A percentile compares a stretch with the other conserved stretches of the same genome.
Conservation (phyloP, 2,797 vertebrate genomes). For the Eleutherodactylus coqui region DNA sequence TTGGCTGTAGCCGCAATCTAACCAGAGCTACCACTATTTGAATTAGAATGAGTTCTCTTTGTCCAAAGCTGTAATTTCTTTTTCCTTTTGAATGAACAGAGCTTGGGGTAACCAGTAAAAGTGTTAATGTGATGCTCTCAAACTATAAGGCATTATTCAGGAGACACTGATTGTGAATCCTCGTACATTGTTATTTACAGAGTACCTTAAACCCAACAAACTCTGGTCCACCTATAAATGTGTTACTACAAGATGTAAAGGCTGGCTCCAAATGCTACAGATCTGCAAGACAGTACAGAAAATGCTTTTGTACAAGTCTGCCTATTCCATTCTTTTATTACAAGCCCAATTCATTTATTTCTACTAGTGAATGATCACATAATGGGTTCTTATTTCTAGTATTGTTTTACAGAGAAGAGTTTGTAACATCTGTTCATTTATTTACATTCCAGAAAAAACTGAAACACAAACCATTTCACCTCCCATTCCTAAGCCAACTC, state of each 20-base stretch:
- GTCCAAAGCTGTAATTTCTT: too few species aligned
- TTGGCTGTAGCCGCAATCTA: neutral
- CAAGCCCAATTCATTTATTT: neutral
- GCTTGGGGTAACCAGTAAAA: too few species aligned
- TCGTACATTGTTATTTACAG: neutral
- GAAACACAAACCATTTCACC: slow-evolving; percentile 59
- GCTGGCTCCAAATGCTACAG: slow-evolving; percentile 25
- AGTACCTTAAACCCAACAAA: neutral
- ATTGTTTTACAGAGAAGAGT: neutral
- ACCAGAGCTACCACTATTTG: too few species aligned
- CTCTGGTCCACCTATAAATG: too few species aligned
- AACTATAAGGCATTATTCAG: neutral
- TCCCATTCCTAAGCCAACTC: slow-evolving; percentile 63
- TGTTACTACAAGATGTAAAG: too few species aligned
- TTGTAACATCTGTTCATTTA: slow-evolving; percentile 45
- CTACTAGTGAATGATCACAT: neutral
- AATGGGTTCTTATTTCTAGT: slow-evolving; percentile 11
- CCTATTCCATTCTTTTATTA: neutral
- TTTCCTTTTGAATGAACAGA: too few species aligned
- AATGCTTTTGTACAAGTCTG: slow-evolving; percentile 11
- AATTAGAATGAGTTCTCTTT: too few species aligned
- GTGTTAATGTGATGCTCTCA: neutral
- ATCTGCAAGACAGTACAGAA: neutral
- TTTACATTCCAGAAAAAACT: slow-evolving; percentile 51
- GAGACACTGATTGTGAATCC: neutral